A percentile compares a stretch with the other conserved stretches of the same genome.
Evolutionary conservation across 2,888 invertebrate species (phyloP).

Genomic region (Acrobasis repandana): DNA sequence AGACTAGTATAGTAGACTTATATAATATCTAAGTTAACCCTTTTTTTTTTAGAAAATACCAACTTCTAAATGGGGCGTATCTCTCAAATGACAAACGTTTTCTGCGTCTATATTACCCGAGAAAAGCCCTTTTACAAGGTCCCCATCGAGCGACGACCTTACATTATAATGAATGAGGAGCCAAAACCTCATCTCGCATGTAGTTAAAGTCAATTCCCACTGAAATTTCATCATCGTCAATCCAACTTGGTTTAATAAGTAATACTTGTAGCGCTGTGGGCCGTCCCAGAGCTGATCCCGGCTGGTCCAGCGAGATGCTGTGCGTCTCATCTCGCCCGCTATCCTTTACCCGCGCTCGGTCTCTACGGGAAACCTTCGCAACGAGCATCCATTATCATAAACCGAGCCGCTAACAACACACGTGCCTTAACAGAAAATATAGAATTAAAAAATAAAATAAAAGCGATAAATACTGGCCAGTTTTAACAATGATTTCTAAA

Average conservation of each 20-base stretch:
- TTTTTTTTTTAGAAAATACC: no score
- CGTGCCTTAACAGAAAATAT: slow-evolving; percentile 28
- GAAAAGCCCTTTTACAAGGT: slow-evolving; percentile 23
- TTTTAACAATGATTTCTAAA: slow-evolving; percentile 21
- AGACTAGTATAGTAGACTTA: no score
- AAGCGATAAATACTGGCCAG: slow-evolving; percentile 25
- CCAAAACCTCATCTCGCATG: slow-evolving; percentile 71
- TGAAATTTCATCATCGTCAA: slow-evolving; percentile 82
- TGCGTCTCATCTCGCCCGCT: slow-evolving; percentile 65
- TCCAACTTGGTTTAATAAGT: slow-evolving; percentile 78
- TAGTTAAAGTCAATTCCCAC: slow-evolving; percentile 79
- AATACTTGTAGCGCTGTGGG: slow-evolving; percentile 66
- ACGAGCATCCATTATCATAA: slow-evolving; percentile 60
- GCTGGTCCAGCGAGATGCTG: slow-evolving; percentile 69
- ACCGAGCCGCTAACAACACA: slow-evolving; percentile 44
- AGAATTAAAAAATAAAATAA: slow-evolving; percentile 35
- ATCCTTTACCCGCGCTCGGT: slow-evolving; percentile 71
- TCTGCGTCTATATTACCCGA: background rate
- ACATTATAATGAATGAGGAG: slow-evolving; percentile 65
- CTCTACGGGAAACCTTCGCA: slow-evolving; percentile 65
- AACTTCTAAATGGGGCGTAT: background rate
- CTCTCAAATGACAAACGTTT: background rate
- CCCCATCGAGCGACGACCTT: slow-evolving; percentile 40
- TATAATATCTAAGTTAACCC: no score
- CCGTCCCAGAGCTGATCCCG: slow-evolving; percentile 64